Conservation (phyloP, 2,797 vertebrate genomes). For the Sebastes matsubarae region DNA sequence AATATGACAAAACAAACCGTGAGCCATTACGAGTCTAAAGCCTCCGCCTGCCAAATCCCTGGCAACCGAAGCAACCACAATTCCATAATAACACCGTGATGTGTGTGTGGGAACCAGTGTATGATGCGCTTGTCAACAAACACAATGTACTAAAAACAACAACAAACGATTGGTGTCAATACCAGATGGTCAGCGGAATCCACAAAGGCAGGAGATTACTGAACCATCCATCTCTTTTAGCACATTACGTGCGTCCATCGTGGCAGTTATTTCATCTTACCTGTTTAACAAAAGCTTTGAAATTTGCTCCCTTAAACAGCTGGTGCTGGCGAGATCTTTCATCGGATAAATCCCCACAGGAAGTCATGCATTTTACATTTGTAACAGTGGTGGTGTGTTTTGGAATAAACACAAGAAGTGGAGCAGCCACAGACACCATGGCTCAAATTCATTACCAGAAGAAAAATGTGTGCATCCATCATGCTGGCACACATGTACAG, state of each 20-base stretch:
- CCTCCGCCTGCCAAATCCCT: conserved; percentile 18
- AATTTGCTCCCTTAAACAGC: conserved; percentile 4
- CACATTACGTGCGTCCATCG: neutral
- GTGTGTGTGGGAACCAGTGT: neutral
- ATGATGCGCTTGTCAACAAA: conserved; percentile 23
- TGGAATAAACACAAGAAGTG: conserved; percentile 19
- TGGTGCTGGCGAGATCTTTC: neutral
- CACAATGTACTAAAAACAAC: conserved; percentile 4
- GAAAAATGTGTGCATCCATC: neutral
- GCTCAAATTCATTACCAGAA: neutral
- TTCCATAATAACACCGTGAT: neutral
- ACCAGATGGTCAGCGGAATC: conserved; percentile 54
- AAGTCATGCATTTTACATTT: conserved; percentile 17
- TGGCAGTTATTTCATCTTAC: conserved; percentile 1
- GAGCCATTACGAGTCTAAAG: conserved; percentile 36
- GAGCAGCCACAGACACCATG: neutral
- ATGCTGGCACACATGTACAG: neutral
- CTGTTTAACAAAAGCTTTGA: conserved; percentile 5
- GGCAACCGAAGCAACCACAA: conserved; percentile 23
- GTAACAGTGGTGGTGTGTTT: neutral
- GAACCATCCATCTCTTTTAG: conserved; percentile 9
- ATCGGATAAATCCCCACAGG: neutral
- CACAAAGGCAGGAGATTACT: conserved; percentile 16
- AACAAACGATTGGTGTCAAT: conserved; percentile 25
- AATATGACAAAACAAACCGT: conserved; percentile 40